Evolutionary conservation across 1,140 invertebrate species (phyloP), one percentile per base, ranked within the genome.

Genomic region (Lutraria rhynchaena): DNA sequence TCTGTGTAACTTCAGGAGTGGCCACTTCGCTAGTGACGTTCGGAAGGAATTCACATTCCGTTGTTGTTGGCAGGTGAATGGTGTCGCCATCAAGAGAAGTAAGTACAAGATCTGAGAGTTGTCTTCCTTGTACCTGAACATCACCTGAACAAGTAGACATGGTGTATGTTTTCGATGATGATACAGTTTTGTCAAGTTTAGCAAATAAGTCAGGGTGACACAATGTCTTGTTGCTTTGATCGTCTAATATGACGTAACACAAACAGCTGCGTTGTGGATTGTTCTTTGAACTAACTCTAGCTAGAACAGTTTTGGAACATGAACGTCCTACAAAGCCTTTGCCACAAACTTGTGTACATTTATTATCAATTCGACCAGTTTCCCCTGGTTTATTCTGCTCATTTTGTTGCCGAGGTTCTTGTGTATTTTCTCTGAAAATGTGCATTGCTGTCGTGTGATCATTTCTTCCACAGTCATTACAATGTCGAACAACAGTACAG

Each of bases 201-300:
- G 74, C 71, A 27, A 82, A 82, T 1, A 82, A 22, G 46, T 82
- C 33, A 3, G 71, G 63, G 1, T n/a, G 74, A 29, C 33, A 41
- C 35, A 82, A 58, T 35, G 49, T 24, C 13, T 49, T 55, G n/a
- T 82, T 75, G 31, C 58, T 69, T 55, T 85, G 83, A 31, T 85
- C 81, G n/a, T 85, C 83, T 4, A 82, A 7, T 15, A 85, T 63
- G 9, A 53, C 65, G 46, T 82, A 85, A 60, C 58, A 22, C 49
- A n/a, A 22, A 22, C 24, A 33, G 24, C 11, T 3, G 27, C 49
- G 15, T 27, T 61, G 11, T 63, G 41, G 5, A 31, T 58, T 31
- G 17, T 44, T 31, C 2, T n/a, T 35, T 3, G 29, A 15, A 55
- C 61, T 57, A 2, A 53, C 57, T 19, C 80, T 22, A 19, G 65